Conservation (phyloP, 1,140 invertebrate species). For the Caerostris darwini region DNA sequence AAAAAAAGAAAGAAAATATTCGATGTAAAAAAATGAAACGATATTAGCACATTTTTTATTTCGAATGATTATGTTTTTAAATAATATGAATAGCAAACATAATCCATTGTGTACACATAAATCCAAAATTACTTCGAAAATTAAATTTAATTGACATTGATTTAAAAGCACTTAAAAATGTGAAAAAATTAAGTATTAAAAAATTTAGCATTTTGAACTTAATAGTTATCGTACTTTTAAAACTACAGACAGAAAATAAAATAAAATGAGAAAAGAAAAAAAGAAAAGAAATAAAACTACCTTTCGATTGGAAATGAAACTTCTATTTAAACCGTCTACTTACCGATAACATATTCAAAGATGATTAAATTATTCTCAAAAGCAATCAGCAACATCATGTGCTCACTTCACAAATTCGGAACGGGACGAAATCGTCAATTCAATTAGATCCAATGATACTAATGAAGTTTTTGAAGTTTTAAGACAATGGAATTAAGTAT, state of each 20-base stretch:
- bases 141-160: too few species aligned
- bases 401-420: neutral
- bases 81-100: too few species aligned
- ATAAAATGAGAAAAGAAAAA: neutral
- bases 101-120: too few species aligned
- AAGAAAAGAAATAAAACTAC: neutral
- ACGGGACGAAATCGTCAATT: neutral
- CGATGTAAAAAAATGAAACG: too few species aligned
- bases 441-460: conserved; percentile 53
- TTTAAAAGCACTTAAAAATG: too few species aligned
- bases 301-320: neutral
- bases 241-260: neutral
- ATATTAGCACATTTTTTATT: too few species aligned
- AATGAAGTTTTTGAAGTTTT: conserved; percentile 28
- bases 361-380: conserved; percentile 13
- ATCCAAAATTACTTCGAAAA: too few species aligned
- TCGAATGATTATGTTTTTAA: too few species aligned
- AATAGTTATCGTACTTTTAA: too few species aligned
- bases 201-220: too few species aligned
- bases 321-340: neutral
- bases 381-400: conserved; percentile 20
- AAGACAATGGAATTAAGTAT: conserved; percentile 40
- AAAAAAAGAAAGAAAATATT: too few species aligned
- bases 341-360: neutral
- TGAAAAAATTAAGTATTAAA: too few species aligned